Evolutionary conservation across 2,113 vertebrate genomes (phyloP), one percentile per base, ranked within the genome.

Genomic region (Ictalurus punctatus): DNA sequence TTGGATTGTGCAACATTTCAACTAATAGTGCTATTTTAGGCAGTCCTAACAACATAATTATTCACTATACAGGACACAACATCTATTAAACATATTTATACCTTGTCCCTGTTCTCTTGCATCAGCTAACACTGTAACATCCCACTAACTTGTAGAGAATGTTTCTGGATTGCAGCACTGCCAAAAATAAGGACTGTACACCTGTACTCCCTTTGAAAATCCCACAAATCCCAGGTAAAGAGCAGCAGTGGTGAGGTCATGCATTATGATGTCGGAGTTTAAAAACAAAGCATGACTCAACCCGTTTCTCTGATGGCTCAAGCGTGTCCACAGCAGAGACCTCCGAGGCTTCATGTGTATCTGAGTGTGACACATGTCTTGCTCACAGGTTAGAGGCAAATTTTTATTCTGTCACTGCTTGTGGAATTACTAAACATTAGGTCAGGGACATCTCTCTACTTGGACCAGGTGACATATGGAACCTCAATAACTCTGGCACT

Each of bases 381-480:
- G 91, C 90, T 81, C 84, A 86, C 92, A 93, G 93, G 94, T 92
- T 92, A 90, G 91, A 90, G 30, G 84, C 44, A 93, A 90, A 92
- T 95, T 94, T 91, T 94, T 90, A 92, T 90, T 81, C 93, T 95
- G 94, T 94, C 91, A 92, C 52, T 56, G n/a, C 79, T 23, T 6
- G 48, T 30, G 34, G 27, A 88, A 76, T 58, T 30, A 44, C 34
- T 67, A 85, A 74, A 54, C 17, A 56, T 90, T 73, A 16, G 16
- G 7, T 37, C 9, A 37, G 17, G 12, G 76, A 69, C 59, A 37
- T 69, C 63, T 80, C 17, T 69, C 6, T 19, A 16, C 25, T 78
- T 56, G 8, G 63, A 69, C 30, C 6, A 30, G 12, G 7, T 13
- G n/a, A n/a, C 54, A 52, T 14, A 58, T 81, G 19, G 61, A 69